These are phyloP conservation scores for Canis aureus DNA, from an alignment of 2,113 vertebrate species.

Conservation along the genomic window DNA sequence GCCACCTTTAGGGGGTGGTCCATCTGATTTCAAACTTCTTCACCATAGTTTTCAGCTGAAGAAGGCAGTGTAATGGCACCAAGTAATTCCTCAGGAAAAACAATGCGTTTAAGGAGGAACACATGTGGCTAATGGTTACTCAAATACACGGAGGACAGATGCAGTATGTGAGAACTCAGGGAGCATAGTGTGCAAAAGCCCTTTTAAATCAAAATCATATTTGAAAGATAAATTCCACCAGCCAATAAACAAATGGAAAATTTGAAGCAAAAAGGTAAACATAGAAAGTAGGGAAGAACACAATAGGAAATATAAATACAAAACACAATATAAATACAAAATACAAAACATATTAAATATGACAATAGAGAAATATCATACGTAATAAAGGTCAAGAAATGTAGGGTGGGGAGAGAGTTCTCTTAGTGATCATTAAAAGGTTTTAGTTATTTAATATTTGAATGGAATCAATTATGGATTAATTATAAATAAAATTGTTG, in stretches of 20 bases:
- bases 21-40: background rate
- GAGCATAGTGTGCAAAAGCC: background rate
- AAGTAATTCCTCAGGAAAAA: background rate
- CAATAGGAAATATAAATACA: background rate
- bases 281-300: background rate
- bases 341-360: background rate
- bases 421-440: background rate
- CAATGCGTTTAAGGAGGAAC: background rate
- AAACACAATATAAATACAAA: background rate
- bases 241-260: background rate
- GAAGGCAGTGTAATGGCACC: too few species aligned
- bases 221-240: background rate
- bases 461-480: background rate
- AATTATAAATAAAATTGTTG: background rate
- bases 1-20: rapidly evolving
- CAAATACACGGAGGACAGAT: background rate
- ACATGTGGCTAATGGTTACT: background rate
- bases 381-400: background rate
- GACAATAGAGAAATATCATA: background rate
- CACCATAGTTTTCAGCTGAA: background rate
- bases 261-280: background rate
- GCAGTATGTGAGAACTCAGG: background rate
- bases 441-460: background rate
- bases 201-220: background rate
- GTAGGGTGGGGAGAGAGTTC: background rate